Base-by-base conservation (phyloP, 2,888 invertebrate species). In the Syrphus vitripennis region DNA sequence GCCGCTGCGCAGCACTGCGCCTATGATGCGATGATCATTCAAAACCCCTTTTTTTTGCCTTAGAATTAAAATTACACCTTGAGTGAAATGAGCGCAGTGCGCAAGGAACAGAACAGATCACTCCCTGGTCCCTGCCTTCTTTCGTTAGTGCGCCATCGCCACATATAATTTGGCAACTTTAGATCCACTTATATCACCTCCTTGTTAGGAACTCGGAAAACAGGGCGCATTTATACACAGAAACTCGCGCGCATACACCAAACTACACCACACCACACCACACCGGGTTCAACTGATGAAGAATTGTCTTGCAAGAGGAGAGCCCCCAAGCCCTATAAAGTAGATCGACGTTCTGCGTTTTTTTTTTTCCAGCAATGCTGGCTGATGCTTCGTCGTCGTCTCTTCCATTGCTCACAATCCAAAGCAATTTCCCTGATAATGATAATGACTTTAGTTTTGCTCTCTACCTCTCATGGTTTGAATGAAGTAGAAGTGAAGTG, bases 151-250 rank as follows among this genome's bases (percentile, higher is more conserved):
- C 72, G 45, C 48, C 45, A 48, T 16, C 42, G 50, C 34, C 67
- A 69, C 74, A 50, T 86, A 86, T 86, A 86, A 86, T 86, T 86
- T 86, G 86, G 86, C 81, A 86, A 86, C 86, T 86, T 86, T 86
- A 86, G 91, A 90, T 91, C 92, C 91, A 91, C 90, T 91, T 92
- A 92, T 92, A 92, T 92, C 92, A 92, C 92, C 91, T 91, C 90
- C 92, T 92, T 90, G 92, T 91, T 91, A 92, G 91, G 75, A 74
- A 84, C 89, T 88, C 87, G 88, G 88, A 86, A n/a, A n/a, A 19
- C 16, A 48, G 48, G 37, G 63, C 40, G 75, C 50, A 16, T 21
- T 40, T 61, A 16, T 14, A 53, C 19, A 19, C 19, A 34, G 12
- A 48, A n/a, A 34, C 21, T 31, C 37, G 37, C 24, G 57, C 21